Percentiles rank a stretch among this genome's conserved stretches.
phyloP scores from a whole-genome alignment of 2,888 invertebrate species.

The Hipparchia semele region DNA sequence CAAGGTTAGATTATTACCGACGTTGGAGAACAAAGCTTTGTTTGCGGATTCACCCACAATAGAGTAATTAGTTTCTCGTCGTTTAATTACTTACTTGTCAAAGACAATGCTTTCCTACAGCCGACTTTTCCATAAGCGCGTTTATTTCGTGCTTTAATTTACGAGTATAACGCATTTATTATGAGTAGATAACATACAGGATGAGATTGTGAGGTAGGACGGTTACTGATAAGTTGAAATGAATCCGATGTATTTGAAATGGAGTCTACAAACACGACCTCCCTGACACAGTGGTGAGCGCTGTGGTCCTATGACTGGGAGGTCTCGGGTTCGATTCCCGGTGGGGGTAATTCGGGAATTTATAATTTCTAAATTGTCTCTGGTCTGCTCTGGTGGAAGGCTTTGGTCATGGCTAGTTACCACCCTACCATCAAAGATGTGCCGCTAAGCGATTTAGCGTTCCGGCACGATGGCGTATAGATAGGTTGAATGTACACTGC shows the following conservation, averaged over 20 bases:
- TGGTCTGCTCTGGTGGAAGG: not conserved
- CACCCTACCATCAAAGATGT: too few relatives aligned
- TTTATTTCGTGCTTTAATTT: constrained; percentile 9
- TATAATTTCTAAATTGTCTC: not conserved
- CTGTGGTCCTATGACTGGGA: too few relatives aligned
- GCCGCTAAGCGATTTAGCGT: too few relatives aligned
- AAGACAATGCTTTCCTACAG: constrained; percentile 7
- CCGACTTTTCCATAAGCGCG: constrained; percentile 15
- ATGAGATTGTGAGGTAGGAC: not conserved
- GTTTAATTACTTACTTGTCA: constrained; percentile 21
- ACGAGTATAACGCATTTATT: not conserved
- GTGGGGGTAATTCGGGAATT: too few relatives aligned
- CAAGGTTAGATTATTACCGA: constrained; percentile 11
- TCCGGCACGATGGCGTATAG: too few relatives aligned
- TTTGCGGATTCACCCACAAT: constrained; percentile 20
- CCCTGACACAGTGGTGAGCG: too few relatives aligned
- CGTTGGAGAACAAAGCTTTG: constrained; percentile 15
- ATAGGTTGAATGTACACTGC: too few relatives aligned
- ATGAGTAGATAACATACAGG: too few relatives aligned
- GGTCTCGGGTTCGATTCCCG: too few relatives aligned
- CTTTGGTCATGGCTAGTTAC: too few relatives aligned
- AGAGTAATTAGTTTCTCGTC: constrained; percentile 20
- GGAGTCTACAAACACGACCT: too few relatives aligned
- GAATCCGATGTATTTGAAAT: not conserved
- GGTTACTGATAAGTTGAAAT: not conserved